Conservation (phyloP, 1,140 invertebrate species). For the Calliphora vicina region DNA sequence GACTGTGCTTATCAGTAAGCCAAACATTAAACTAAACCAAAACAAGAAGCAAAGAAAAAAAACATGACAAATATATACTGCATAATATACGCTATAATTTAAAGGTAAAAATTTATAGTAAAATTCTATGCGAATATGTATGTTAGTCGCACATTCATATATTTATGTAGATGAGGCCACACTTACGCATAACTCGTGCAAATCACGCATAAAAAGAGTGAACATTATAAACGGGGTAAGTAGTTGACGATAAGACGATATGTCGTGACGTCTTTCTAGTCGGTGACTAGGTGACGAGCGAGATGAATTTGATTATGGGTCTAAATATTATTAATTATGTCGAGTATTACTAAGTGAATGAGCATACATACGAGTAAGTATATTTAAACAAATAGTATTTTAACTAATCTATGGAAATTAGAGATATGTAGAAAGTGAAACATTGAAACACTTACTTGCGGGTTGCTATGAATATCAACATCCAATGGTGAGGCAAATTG, state of each 20-base stretch:
- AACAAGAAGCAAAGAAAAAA: not conserved
- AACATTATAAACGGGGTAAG: not conserved
- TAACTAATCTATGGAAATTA: too few species aligned
- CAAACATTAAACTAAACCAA: not conserved
- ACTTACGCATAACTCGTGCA: not conserved
- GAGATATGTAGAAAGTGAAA: too few species aligned
- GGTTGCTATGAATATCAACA: conserved; percentile 93
- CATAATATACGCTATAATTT: not conserved
- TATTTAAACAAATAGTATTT: too few species aligned
- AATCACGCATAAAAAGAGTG: not conserved
- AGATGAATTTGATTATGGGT: too few species aligned
- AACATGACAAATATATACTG: not conserved
- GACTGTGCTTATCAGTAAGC: not conserved
- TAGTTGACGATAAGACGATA: too few species aligned
- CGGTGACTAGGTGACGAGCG: too few species aligned
- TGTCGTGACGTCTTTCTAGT: too few species aligned
- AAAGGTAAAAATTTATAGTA: not conserved
- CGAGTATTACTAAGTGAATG: too few species aligned
- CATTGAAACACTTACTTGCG: conserved; percentile 92
- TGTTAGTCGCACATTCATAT: not conserved
- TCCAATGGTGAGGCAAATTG: conserved; percentile 95
- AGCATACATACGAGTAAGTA: too few species aligned
- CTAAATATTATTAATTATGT: too few species aligned
- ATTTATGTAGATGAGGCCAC: not conserved
- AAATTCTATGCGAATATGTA: too few species aligned